phyloP scores from a whole-genome alignment of 2,888 invertebrate species.

The Kuschelorhynchus macadamiae region DNA sequence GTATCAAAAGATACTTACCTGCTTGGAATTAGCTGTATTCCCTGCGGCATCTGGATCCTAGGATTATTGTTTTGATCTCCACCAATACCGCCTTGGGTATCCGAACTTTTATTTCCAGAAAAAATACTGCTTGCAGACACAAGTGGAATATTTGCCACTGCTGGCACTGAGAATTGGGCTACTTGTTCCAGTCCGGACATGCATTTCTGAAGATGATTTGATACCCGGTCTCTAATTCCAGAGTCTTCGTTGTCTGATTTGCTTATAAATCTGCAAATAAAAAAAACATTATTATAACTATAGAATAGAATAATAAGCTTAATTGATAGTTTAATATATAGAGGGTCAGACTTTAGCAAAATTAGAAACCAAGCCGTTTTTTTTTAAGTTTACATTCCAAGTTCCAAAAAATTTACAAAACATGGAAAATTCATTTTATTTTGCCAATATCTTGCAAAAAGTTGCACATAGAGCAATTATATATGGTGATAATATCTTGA shows the following conservation, averaged over 20 bases:
- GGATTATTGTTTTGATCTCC: slow-evolving; percentile 73
- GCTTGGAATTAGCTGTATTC: slow-evolving; percentile 77
- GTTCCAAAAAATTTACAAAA: no score
- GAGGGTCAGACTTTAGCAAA: no score
- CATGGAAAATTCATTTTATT: no score
- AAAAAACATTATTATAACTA: slow-evolving; percentile 12
- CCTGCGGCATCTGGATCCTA: slow-evolving; percentile 74
- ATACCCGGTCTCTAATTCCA: slow-evolving; percentile 75
- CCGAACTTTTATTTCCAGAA: slow-evolving; percentile 57
- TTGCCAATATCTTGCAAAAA: no score
- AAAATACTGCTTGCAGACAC: slow-evolving; percentile 55
- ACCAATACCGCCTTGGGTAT: slow-evolving; percentile 57
- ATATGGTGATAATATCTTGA: no score
- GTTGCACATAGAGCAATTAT: no score
- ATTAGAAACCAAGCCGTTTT: no score
- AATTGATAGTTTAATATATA: no score
- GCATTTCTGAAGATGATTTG: slow-evolving; percentile 77
- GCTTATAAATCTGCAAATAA: slow-evolving; percentile 72
- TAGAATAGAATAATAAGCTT: no score
- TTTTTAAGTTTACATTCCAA: no score
- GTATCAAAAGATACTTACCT: no score
- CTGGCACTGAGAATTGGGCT: slow-evolving; percentile 63
- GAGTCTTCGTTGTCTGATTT: slow-evolving; percentile 74
- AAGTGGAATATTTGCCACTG: slow-evolving; percentile 59
- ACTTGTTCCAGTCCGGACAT: slow-evolving; percentile 73